Percentiles rank a stretch among this genome's conserved stretches.
Conservation (phyloP, 2,113 vertebrate species). For the Hepsetus odoe region DNA sequence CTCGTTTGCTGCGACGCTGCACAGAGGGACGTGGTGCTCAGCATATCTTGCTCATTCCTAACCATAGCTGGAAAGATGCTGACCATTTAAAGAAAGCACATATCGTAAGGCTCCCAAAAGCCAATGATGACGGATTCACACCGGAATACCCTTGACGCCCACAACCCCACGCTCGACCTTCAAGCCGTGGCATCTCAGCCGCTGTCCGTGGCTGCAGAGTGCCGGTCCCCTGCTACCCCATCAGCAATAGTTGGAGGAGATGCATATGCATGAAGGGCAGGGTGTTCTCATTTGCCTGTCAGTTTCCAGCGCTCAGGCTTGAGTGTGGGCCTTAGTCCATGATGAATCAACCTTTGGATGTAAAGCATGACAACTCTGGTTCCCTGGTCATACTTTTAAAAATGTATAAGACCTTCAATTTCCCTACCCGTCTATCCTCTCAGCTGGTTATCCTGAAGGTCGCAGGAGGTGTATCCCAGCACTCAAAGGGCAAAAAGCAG, state of each 20-base stretch:
- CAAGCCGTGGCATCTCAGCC: conserved; percentile 62
- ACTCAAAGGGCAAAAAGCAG: too few relatives aligned
- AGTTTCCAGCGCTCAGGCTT: background rate
- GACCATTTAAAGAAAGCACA: background rate
- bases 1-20: background rate
- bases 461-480: too few relatives aligned
- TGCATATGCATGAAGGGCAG: conserved; percentile 40
- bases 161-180: conserved; percentile 65
- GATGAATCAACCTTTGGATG: too few relatives aligned
- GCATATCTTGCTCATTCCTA: background rate
- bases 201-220: conserved; percentile 60
- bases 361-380: too few relatives aligned
- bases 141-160: conserved; percentile 46
- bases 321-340: background rate
- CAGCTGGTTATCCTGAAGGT: too few relatives aligned
- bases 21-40: background rate
- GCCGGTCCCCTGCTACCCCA: conserved; percentile 49
- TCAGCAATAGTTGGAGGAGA: conserved; percentile 36
- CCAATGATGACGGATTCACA: conserved; percentile 22
- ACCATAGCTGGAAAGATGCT: background rate
- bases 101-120: background rate
- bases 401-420: too few relatives aligned
- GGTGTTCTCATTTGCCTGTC: conserved; percentile 33
- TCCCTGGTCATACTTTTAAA: too few relatives aligned
- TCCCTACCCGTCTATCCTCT: too few relatives aligned